Evolutionary conservation across 1,140 invertebrate genomes (phyloP).

Genomic region (Lanistes nyassanus): DNA sequence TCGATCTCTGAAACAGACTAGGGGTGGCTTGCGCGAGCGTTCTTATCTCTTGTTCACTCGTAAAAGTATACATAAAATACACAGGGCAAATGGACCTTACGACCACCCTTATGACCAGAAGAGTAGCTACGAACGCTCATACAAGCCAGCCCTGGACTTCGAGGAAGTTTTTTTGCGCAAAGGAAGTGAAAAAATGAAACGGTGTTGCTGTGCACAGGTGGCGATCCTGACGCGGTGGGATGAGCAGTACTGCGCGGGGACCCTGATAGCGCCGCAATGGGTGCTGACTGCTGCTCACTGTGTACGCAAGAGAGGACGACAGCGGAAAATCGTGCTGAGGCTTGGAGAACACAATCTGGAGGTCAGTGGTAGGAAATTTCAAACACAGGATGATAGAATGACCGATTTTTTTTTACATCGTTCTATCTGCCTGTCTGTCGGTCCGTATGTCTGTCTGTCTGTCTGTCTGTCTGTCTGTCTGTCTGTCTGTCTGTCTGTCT

Average conservation of each 20-base stretch:
- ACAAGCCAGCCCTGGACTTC: too few relatives aligned
- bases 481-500: not conserved
- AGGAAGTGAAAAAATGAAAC: too few relatives aligned
- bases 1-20: too few relatives aligned
- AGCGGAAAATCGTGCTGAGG: constrained; percentile 78
- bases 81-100: too few relatives aligned
- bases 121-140: too few relatives aligned
- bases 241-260: constrained; percentile 90
- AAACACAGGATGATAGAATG: not conserved
- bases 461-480: not conserved
- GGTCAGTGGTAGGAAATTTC: constrained; percentile 8
- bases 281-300: constrained; percentile 93
- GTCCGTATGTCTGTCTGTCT: not conserved
- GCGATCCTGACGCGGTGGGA: constrained; percentile 85
- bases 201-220: constrained; percentile 73
- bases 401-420: not conserved
- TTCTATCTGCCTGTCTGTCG: not conserved
- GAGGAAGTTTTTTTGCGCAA: too few relatives aligned
- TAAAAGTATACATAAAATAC: too few relatives aligned
- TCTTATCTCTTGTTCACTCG: too few relatives aligned
- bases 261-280: constrained; percentile 85
- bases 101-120: too few relatives aligned
- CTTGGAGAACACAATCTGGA: constrained; percentile 85
- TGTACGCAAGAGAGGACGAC: constrained; percentile 71
- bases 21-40: too few relatives aligned